These are phyloP conservation scores for Tarsius wallacei DNA, from an alignment of 2,797 vertebrate genomes.

Conservation along the genomic window DNA sequence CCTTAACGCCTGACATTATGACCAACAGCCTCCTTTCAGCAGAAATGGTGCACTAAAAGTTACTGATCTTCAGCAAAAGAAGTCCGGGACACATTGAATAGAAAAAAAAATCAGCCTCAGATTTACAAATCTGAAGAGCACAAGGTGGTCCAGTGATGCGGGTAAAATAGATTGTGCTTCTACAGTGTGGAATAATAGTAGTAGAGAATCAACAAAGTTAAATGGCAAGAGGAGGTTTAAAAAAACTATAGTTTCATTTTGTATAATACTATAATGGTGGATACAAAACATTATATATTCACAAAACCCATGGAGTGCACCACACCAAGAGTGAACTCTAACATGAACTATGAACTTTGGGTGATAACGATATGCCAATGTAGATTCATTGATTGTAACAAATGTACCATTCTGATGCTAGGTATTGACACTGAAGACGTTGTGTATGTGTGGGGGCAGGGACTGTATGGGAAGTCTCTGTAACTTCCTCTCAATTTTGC, in stretches of 20 bases:
- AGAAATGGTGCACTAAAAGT: background rate
- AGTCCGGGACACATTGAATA: background rate
- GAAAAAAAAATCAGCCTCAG: background rate
- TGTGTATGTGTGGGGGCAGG: too few species aligned
- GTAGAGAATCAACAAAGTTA: background rate
- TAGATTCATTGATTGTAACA: too few species aligned
- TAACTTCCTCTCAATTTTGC: too few species aligned
- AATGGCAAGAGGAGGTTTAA: background rate
- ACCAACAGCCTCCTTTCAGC: background rate
- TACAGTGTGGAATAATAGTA: background rate
- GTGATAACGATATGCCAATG: too few species aligned
- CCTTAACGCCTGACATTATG: background rate
- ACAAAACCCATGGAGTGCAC: too few species aligned
- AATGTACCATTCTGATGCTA: too few species aligned
- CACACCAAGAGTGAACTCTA: too few species aligned
- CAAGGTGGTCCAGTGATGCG: background rate
- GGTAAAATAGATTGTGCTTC: background rate
- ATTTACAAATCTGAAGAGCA: background rate
- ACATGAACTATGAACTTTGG: too few species aligned
- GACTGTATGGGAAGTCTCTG: too few species aligned
- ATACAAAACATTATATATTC: too few species aligned
- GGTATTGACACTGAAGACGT: too few species aligned
- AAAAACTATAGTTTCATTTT: background rate
- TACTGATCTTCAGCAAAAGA: background rate
- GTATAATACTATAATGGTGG: too few species aligned